Evolutionary conservation across 2,113 vertebrate genomes (phyloP).

Genomic region (Merops nubicus): DNA sequence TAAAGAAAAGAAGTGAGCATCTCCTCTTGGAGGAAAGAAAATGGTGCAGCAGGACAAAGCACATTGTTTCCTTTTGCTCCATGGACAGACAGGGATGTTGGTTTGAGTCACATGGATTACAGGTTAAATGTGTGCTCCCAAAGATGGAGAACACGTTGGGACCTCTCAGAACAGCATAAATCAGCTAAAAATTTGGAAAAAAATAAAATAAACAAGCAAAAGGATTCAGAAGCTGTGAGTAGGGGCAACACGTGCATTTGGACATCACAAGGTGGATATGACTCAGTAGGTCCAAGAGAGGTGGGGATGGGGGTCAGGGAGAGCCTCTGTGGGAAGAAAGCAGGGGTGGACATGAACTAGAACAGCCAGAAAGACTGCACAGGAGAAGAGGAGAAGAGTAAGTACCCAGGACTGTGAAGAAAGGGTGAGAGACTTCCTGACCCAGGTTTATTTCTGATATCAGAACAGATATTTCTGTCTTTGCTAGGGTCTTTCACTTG

Average conservation of each 20-base stretch:
- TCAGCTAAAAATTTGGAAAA: background rate
- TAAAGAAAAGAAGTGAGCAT: background rate
- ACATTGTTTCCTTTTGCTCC: background rate
- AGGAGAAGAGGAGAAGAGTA: background rate
- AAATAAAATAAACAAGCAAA: background rate
- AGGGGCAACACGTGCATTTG: background rate
- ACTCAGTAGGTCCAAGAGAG: background rate
- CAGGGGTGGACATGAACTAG: background rate
- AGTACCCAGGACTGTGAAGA: background rate
- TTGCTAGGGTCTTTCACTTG: background rate
- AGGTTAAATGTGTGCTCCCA: background rate
- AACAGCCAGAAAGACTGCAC: background rate
- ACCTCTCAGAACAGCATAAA: background rate
- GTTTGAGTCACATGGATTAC: background rate
- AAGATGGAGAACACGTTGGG: background rate
- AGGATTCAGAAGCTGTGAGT: background rate
- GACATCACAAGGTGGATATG: background rate
- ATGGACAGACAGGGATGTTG: background rate
- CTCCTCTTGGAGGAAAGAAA: conserved; percentile 5
- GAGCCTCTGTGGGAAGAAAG: background rate
- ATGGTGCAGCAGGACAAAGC: conserved; percentile 7
- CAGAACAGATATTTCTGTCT: too few relatives aligned
- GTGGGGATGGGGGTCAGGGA: background rate
- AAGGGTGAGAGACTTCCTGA: background rate
- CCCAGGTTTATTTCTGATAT: accelerated